Evolutionary conservation across 2,888 invertebrate species (phyloP), one percentile per base, ranked within the genome.

Genomic region (Ommatoiulus sabulosus): DNA sequence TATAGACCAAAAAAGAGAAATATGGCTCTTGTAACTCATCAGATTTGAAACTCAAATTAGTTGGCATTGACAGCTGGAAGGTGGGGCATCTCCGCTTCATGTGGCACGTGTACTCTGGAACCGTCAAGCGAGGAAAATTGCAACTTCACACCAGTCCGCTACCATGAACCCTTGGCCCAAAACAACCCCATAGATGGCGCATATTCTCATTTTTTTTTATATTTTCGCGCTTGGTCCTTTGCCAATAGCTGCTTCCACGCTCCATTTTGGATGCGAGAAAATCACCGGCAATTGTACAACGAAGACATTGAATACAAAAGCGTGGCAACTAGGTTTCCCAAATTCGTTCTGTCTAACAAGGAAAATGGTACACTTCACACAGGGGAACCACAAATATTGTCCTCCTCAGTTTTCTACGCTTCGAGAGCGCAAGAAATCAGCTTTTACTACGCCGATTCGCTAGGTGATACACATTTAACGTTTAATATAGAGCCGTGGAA

Each of bases 341-440:
- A 20, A 88, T 88, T 88, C 88, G 88, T 88, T 88, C 88, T 84
- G 80, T 84, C 48, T 88, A 88, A 84, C 84, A 44, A 44, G 88
- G 84, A 44, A 84, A 72, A 88, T 44, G 88, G 88, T 44, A 85
- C 88, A 57, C 88, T 88, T 88, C 46, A 88, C 46, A 63, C 84
- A 35, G 44, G 52, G 48, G 35, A 20, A 48, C 44, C 87, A 44
- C 63, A 57, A 87, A 87, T 87, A 57, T 87, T 87, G 86, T 86
- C 86, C 52, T 44, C 35, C 44, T 48, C 46, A 17, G 86, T 87
- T 87, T 87, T 48, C 87, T 52, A 17, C 35, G 52, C 87, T 35
- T 57, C 0, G 87, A 87, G 87, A 87, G 87, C 43, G 63, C n/a
- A 87, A 87, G 44, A 80, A 80, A 80, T 80, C 80, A 43, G 80